Evolutionary conservation across 2,113 vertebrate genomes (phyloP), one percentile per base, ranked within the genome.

Genomic region (Paedocypris sp.): DNA sequence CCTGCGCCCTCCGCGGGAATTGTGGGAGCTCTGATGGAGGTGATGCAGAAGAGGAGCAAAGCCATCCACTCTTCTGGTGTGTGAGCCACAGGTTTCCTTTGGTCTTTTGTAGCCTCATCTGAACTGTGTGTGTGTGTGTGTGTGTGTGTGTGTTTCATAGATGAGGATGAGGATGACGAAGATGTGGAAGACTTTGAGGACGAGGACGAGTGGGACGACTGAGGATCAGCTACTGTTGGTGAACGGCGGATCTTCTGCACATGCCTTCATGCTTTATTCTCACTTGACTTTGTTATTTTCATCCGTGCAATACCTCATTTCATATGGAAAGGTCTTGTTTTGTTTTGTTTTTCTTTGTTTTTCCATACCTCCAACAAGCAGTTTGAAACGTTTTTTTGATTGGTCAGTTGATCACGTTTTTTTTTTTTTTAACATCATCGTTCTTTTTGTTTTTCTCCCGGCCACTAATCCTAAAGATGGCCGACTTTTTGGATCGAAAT

Each of bases 221-320:
- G 90, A 89, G 80, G 79, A 47, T 76, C 31, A 58, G 3, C 83
- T 87, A 86, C 88, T 95, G 89, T 90, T 93, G 91, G 92, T 90
- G 36, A 19, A 33, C 2, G 26, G 26, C 59, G 9, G 8, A 88
- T 91, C 90, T 88, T 87, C 85, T 91, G 89, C 90, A 90, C 88
- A 89, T 94, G 90, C 91, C 89, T 93, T 93, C 65, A 72, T 87
- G 88, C 84, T 86, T 86, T 87, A n/a, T n/a, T n/a, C n/a, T n/a
- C n/a, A n/a, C n/a, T n/a, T n/a, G n/a, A n/a, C n/a, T n/a, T n/a
- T 91, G 83, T 70, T 56, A 3, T 56, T 64, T 90, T 90, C 87
- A 90, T 94, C 90, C 93, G 91, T 97, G 92, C 93, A 94, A 97
- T 96, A 97, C 90, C 91, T 97, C 92, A 90, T 92, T 90, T 90